Evolutionary conservation across 2,797 vertebrate species (phyloP).

Genomic region (Propithecus perrieri): DNA sequence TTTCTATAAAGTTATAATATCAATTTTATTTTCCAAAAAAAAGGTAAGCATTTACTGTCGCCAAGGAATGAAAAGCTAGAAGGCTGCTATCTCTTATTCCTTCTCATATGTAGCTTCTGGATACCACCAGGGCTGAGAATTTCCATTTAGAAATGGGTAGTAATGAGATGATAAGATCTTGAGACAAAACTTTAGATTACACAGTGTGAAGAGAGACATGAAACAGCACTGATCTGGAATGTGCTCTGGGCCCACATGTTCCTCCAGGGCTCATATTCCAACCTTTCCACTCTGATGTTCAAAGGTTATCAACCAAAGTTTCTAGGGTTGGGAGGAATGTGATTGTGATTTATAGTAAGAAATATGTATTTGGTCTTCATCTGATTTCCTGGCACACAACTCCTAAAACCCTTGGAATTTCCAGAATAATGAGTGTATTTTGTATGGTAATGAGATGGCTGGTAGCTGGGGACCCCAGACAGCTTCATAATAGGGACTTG

Average conservation of each 20-base stretch:
- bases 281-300: neutral
- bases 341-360: neutral
- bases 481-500: neutral
- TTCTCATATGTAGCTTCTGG: neutral
- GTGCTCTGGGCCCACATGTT: neutral
- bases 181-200: neutral
- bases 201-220: neutral
- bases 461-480: neutral
- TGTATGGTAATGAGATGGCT: neutral
- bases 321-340: neutral
- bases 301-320: neutral
- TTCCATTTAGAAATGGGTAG: rapidly evolving
- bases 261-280: neutral
- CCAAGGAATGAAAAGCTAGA: neutral
- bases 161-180: neutral
- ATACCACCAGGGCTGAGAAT: neutral
- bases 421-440: neutral
- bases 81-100: neutral
- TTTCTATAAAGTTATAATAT: constrained; percentile 16
- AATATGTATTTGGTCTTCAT: neutral
- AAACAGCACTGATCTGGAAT: neutral
- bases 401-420: neutral
- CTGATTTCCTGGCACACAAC: neutral
- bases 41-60: neutral
- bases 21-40: constrained; percentile 43